Base-by-base conservation (phyloP, 2,113 vertebrate genomes). In the Phaethornis superciliosus region DNA sequence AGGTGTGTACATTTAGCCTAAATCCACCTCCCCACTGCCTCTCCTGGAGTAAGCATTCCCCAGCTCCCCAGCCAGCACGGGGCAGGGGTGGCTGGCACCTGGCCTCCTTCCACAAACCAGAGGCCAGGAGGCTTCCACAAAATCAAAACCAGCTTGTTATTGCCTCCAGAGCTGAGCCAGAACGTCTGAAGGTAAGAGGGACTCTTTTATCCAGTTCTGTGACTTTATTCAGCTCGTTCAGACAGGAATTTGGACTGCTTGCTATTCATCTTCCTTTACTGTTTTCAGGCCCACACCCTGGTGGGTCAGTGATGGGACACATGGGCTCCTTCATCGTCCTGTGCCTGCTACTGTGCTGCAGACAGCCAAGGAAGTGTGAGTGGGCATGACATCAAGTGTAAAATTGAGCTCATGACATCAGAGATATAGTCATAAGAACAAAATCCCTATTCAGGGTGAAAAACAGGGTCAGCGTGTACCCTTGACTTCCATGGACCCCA, bases 361-460 rank as follows among this genome's bases (percentile, higher is more conserved):
- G 67, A 46, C 68, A 63, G 64, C n/a, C 80, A 67, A 51, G 72
- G 18, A 47, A 59, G 27, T 32, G 16, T 2, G 6, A 83, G 30
- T 42, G 49, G 88, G 60, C 69, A 84, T 81, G 75, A 20, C 83
- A 90, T 88, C 72, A 83, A 78, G 72, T 24, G 28, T 60, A 86
- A 84, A 93, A 92, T 70, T 4, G 3, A 76, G 72, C 69, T 85
- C 47, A 67, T 81, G 85, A 71, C 60, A 74, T 86, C 80, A 90
- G 81, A 87, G 54, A 44, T 55, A 19, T 42, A 33, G 55, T 59
- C 62, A 2, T 1, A 59, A 27, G 81, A 94, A 94, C 65, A 96
- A 95, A 78, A 89, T 86, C 65, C 42, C 44, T 84, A 81, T 92
- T 96, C 93, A 95, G 70, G 27, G 8, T 87, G 86, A 93, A 92